Evolutionary conservation across 1,140 invertebrate genomes (phyloP).

Genomic region (Aphis gossypii): DNA sequence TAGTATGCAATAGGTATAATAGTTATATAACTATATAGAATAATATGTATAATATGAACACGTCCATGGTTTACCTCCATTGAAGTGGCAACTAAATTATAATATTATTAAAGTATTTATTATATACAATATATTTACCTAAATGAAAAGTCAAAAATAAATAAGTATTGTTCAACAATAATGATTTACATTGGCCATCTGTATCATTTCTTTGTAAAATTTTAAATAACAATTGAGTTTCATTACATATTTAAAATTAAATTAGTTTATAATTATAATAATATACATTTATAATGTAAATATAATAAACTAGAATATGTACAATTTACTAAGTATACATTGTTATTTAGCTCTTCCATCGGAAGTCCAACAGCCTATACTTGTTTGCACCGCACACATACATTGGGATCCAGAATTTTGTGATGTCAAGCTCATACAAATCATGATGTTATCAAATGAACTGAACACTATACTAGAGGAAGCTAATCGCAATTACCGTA

Average conservation of each 20-base stretch:
- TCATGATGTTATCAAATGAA: slow-evolving; percentile 97
- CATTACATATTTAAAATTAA: neutral
- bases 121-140: no score
- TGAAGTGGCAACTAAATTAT: neutral
- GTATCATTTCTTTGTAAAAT: neutral
- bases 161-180: neutral
- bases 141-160: neutral
- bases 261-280: neutral
- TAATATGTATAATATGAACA: neutral
- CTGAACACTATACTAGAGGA: slow-evolving; percentile 84
- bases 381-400: slow-evolving; percentile 98
- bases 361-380: slow-evolving; percentile 78
- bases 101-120: neutral
- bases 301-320: neutral
- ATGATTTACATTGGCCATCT: neutral
- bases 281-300: neutral
- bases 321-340: neutral
- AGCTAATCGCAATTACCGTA: slow-evolving; percentile 69
- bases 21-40: neutral
- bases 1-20: no score
- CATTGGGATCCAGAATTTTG: slow-evolving; percentile 99
- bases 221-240: neutral
- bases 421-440: slow-evolving; percentile 99
- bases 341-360: slow-evolving; percentile 40
- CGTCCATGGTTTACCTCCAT: no score